phyloP scores from a whole-genome alignment of 2,113 vertebrate genomes.

The Jaculus jaculus region DNA sequence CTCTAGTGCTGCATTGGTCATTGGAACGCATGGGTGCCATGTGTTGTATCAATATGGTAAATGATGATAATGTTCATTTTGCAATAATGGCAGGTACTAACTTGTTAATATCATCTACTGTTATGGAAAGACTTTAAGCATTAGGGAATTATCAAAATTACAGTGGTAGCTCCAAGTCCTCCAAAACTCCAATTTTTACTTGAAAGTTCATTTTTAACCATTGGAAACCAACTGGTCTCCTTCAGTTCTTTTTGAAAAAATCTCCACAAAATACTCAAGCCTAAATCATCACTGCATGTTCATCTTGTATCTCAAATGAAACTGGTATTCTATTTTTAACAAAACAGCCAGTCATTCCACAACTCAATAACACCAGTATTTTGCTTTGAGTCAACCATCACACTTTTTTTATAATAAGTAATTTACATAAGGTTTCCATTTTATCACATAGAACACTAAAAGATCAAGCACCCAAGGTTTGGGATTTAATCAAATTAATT shows the following conservation, averaged over 20 bases:
- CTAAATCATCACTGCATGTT: neutral
- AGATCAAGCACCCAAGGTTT: neutral
- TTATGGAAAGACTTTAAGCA: neutral
- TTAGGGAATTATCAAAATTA: neutral
- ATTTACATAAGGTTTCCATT: neutral
- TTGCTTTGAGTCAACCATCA: neutral
- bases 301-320: conserved; percentile 1
- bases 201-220: conserved; percentile 8
- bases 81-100: neutral
- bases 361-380: neutral
- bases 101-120: neutral
- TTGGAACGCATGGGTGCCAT: neutral
- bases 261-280: neutral
- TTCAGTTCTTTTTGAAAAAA: too few species aligned
- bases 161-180: neutral
- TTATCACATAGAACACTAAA: neutral
- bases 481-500: conserved; percentile 43
- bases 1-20: neutral
- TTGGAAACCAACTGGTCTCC: neutral
- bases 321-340: neutral
- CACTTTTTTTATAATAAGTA: neutral
- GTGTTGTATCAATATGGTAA: too few species aligned
- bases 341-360: neutral
- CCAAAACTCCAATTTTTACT: conserved; percentile 32
- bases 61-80: neutral